These are phyloP conservation scores for Macrophya annulata DNA, from an alignment of 2,888 invertebrate genomes.

Conservation along the genomic window DNA sequence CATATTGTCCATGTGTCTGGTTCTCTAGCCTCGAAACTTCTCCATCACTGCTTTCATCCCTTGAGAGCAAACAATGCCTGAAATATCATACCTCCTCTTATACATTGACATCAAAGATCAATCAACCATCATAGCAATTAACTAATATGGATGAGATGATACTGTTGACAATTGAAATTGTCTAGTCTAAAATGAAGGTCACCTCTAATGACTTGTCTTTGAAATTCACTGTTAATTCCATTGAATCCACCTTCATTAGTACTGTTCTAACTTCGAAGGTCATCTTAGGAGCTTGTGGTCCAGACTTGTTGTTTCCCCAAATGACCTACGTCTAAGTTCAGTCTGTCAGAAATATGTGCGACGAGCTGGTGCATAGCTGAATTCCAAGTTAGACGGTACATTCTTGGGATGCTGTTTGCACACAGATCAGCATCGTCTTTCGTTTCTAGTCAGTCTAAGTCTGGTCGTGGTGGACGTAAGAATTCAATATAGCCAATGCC, in stretches of 20 bases:
- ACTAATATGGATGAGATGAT: neutral
- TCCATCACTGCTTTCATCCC: slow-evolving; percentile 62
- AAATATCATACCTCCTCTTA: neutral
- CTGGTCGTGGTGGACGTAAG: slow-evolving; percentile 57
- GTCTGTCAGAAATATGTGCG: neutral
- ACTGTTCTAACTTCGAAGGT: neutral
- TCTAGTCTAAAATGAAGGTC: neutral
- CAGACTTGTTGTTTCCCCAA: neutral
- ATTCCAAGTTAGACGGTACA: slow-evolving; percentile 13
- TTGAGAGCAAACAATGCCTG: slow-evolving; percentile 22
- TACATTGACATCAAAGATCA: neutral
- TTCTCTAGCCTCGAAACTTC: slow-evolving; percentile 18
- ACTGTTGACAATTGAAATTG: neutral
- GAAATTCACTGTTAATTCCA: no score
- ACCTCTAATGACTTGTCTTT: neutral
- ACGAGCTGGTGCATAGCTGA: slow-evolving; percentile 6
- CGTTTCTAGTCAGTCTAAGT: slow-evolving; percentile 16
- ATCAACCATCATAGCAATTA: neutral
- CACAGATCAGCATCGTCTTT: neutral
- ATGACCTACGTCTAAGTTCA: neutral
- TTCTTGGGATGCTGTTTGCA: slow-evolving; percentile 46
- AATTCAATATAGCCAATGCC: slow-evolving; percentile 70
- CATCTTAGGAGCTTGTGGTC: neutral
- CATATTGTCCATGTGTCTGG: slow-evolving; percentile 64
- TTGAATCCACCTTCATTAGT: no score